Conservation (phyloP, 2,888 invertebrate species). For the Macaria liturata region DNA sequence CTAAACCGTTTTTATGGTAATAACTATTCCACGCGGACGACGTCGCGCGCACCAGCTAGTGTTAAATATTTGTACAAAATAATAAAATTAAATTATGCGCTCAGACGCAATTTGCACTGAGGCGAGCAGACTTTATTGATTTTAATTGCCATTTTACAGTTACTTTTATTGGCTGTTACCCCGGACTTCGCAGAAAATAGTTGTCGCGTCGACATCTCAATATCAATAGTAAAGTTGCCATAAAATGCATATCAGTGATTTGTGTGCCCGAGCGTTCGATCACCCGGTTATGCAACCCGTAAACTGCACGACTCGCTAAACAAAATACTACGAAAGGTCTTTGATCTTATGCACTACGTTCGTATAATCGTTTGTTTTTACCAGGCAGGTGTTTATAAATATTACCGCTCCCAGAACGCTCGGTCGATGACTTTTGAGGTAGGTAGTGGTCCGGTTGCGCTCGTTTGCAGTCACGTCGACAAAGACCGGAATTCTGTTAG, state of each 20-base stretch:
- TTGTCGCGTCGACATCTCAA: conserved; percentile 4
- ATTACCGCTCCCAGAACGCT: conserved; percentile 27
- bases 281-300: conserved; percentile 71
- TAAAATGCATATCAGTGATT: conserved; percentile 46
- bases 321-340: conserved; percentile 55
- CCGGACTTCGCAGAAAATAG: too few relatives aligned
- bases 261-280: conserved; percentile 62
- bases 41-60: too few relatives aligned
- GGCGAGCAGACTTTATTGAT: too few relatives aligned
- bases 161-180: too few relatives aligned
- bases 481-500: conserved; percentile 28
- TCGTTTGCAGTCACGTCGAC: conserved; percentile 29
- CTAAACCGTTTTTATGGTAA: too few relatives aligned
- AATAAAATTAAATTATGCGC: too few relatives aligned
- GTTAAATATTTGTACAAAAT: too few relatives aligned
- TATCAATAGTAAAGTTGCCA: background rate
- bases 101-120: too few relatives aligned
- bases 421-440: conserved; percentile 45
- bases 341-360: conserved; percentile 54
- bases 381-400: conserved; percentile 42
- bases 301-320: conserved; percentile 52
- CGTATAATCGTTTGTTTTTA: conserved; percentile 28
- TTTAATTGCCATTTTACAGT: too few relatives aligned
- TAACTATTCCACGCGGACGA: too few relatives aligned
- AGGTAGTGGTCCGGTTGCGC: conserved; percentile 41